These are phyloP conservation scores for Bufo bufo DNA, from an alignment of 2,113 vertebrate species.

Conservation along the genomic window DNA sequence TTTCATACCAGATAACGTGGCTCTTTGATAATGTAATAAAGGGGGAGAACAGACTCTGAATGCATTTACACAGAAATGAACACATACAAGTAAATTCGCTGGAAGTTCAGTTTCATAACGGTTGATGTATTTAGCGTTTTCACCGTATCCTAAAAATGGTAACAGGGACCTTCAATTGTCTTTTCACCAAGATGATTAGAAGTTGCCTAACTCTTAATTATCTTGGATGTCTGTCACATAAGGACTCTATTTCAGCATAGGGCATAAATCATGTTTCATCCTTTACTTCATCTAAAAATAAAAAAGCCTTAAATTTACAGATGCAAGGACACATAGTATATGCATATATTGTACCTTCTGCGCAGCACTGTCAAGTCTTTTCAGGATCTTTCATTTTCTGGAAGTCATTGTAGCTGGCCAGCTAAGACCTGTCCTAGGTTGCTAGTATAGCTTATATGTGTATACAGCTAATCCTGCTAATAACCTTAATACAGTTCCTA, in stretches of 20 bases:
- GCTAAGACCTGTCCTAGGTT: too few relatives aligned
- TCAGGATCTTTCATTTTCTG: not conserved
- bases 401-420: too few relatives aligned
- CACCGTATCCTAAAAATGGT: not conserved
- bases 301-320: not conserved
- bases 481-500: too few relatives aligned
- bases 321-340: not conserved
- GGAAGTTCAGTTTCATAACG: not conserved
- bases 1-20: not conserved
- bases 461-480: too few relatives aligned
- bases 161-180: conserved; percentile 30
- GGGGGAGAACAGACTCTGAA: not conserved
- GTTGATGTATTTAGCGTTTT: not conserved
- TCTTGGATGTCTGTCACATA: not conserved
- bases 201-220: conserved; percentile 16
- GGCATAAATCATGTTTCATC: conserved; percentile 10
- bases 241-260: not conserved
- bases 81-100: not conserved
- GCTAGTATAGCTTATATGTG: too few relatives aligned
- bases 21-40: not conserved
- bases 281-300: conserved; percentile 11
- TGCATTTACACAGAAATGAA: not conserved
- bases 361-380: not conserved
- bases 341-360: not conserved
- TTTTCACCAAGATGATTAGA: conserved; percentile 21